These are phyloP conservation scores for Cheilinus undulatus DNA, from an alignment of 2,113 vertebrate species.

Conservation along the genomic window DNA sequence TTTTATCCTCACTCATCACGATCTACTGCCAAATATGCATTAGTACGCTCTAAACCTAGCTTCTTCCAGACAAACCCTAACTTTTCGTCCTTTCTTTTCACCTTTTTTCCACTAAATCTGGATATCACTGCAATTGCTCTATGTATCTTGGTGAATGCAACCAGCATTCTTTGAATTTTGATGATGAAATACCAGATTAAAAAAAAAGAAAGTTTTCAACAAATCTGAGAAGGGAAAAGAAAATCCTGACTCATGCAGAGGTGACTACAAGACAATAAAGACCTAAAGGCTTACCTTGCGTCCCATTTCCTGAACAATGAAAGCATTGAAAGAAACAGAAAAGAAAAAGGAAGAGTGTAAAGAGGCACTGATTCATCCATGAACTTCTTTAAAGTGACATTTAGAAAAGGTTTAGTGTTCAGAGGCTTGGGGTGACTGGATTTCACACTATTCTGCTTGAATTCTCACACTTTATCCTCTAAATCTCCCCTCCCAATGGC, in stretches of 20 bases:
- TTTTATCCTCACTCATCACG: too few relatives aligned
- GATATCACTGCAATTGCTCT: too few relatives aligned
- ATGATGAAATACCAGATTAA: constrained; percentile 8
- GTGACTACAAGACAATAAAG: constrained; percentile 18
- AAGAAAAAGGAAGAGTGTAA: constrained; percentile 33
- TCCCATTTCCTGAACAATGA: constrained; percentile 56
- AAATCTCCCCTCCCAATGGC: constrained; percentile 29
- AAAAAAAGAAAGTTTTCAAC: constrained; percentile 17
- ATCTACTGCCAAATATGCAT: too few relatives aligned
- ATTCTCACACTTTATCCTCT: constrained; percentile 33
- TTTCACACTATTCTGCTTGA: constrained; percentile 51
- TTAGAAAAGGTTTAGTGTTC: constrained; percentile 59
- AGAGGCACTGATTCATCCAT: constrained; percentile 59
- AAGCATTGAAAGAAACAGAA: constrained; percentile 46
- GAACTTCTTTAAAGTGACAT: constrained; percentile 64
- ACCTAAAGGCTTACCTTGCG: constrained; percentile 54
- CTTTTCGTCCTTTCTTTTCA: too few relatives aligned
- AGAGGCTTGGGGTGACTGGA: constrained; percentile 50
- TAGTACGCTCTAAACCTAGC: too few relatives aligned
- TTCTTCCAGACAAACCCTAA: too few relatives aligned
- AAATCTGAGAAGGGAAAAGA: constrained; percentile 23
- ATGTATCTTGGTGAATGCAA: too few relatives aligned
- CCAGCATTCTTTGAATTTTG: too few relatives aligned
- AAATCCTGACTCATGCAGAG: constrained; percentile 20
- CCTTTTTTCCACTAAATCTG: too few relatives aligned